Evolutionary conservation across 2,797 vertebrate species (phyloP).

Genomic region (Craterocephalus amniculus): DNA sequence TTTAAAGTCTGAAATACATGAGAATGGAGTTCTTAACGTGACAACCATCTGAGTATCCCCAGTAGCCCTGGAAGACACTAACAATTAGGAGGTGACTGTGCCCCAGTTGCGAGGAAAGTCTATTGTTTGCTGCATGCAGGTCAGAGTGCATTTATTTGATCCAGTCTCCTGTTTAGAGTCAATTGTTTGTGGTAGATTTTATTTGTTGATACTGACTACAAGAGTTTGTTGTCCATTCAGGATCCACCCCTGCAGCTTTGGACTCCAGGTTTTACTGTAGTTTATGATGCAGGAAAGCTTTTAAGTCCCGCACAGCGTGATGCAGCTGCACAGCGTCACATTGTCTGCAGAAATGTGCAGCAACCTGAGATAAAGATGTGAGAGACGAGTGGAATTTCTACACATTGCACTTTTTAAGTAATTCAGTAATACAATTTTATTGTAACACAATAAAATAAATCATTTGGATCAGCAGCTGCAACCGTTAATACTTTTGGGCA

Average conservation of each 20-base stretch:
- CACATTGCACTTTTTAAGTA: too few species aligned
- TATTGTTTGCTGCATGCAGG: conserved; percentile 10
- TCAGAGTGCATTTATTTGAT: conserved; percentile 16
- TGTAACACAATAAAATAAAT: neutral
- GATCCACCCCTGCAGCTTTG: conserved; percentile 9
- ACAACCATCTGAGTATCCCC: neutral
- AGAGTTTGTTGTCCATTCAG: conserved; percentile 28
- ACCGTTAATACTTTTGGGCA: neutral
- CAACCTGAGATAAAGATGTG: neutral
- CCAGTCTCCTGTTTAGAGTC: conserved; percentile 1
- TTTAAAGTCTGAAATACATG: neutral
- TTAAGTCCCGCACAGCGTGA: conserved; percentile 10
- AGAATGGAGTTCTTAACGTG: neutral
- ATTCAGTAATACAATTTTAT: too few species aligned
- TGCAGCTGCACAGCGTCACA: neutral
- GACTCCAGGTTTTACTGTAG: conserved; percentile 22
- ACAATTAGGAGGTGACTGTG: neutral
- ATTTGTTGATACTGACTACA: conserved; percentile 59
- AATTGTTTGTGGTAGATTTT: conserved; percentile 26
- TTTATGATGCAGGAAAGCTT: conserved; percentile 1
- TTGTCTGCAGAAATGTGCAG: neutral
- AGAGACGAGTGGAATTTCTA: neutral
- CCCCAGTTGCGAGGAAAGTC: neutral
- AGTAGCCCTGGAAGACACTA: neutral
- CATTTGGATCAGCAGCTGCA: neutral